Percentiles rank a stretch among this genome's conserved stretches.
phyloP scores from a whole-genome alignment of 2,888 invertebrate genomes.

The Charanyca ferruginea region DNA sequence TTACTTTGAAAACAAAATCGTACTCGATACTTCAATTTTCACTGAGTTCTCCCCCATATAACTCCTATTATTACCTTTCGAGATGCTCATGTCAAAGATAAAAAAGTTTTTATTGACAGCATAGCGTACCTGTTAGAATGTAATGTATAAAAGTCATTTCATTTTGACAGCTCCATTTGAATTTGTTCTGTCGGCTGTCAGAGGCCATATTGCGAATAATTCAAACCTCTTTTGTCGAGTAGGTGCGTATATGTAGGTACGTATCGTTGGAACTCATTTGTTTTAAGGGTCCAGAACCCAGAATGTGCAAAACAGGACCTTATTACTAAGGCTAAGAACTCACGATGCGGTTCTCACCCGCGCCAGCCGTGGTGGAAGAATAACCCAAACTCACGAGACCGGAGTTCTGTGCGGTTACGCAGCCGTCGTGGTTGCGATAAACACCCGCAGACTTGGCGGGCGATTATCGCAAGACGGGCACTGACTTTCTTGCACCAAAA shows the following conservation, averaged over 20 bases:
- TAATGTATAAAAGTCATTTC: neutral
- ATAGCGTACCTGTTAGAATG: neutral
- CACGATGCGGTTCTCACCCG: too few relatives aligned
- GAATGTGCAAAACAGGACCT: too few relatives aligned
- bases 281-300: neutral
- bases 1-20: neutral
- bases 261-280: neutral
- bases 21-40: neutral
- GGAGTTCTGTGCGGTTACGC: too few relatives aligned
- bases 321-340: too few relatives aligned
- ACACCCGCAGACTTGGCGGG: too few relatives aligned
- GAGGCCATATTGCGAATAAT: neutral
- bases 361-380: too few relatives aligned
- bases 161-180: neutral
- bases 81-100: neutral
- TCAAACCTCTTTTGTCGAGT: neutral
- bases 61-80: neutral
- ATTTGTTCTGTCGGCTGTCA: neutral
- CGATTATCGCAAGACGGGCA: too few relatives aligned
- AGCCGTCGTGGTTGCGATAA: too few relatives aligned
- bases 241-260: too few relatives aligned
- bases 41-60: neutral
- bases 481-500: too few relatives aligned
- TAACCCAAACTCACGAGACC: too few relatives aligned
- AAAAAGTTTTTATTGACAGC: neutral